Base-by-base conservation (phyloP, 2,113 vertebrate species). In the Alouatta palliata region DNA sequence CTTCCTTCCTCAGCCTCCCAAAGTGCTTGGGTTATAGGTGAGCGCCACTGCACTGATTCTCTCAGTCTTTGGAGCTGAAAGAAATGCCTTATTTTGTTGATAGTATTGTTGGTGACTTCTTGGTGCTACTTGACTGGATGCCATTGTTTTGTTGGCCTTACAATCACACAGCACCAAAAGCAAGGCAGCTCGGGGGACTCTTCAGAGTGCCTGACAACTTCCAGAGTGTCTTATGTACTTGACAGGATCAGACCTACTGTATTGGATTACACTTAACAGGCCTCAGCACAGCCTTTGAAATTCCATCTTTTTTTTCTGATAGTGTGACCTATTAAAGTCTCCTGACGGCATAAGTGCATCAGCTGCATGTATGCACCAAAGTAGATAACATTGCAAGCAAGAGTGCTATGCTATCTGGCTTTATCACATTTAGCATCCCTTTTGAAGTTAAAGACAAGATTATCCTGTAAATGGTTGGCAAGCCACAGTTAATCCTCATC, bases 371-470 rank as follows among this genome's bases (percentile, higher is more conserved):
- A 66, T 83, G 82, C 10, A 40, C 66, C 81, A 71, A 82, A 96
- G 49, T 20, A 96, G 94, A 97, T 93, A 97, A 91, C 90, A 83
- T 85, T 97, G 84, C 87, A 90, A 97, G 95, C 95, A 90, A 85
- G 32, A 97, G 90, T 12, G 8, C 47, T 82, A 19, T 11, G 17
- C 87, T 93, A 87, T 96, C 89, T 92, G 85, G 16, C 54, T 86
- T 75, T 92, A 96, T 97, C 96, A 97, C 73, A 71, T 90, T 94
- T 88, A 97, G 82, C 1, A 49, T 79, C 64, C 5, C 71, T 92
- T 97, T 97, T 96, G 90, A 97, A 96, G 77, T 90, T 94, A 89
- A 93, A 95, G 95, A 90, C 30, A 93, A 95, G 96, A 97, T 96
- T 96, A 95, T 84, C 83, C 95, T 93, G 30, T 87, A 93, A 96